Evolutionary conservation across 2,113 vertebrate species (phyloP), one percentile per base, ranked within the genome.

Genomic region (Orthonyx spaldingii): DNA sequence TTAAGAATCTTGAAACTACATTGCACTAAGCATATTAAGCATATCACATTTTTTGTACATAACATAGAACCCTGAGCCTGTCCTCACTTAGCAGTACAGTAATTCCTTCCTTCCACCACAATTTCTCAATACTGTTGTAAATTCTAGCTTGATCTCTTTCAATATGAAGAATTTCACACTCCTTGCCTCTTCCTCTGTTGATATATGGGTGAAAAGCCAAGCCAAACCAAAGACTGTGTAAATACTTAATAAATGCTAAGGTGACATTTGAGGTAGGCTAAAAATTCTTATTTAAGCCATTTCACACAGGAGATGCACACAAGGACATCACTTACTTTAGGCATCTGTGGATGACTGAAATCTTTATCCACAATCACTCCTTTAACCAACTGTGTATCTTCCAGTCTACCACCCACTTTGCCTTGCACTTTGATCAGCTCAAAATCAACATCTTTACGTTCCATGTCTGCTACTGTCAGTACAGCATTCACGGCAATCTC

Each of bases 281-380:
- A 6, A 68, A 11, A 37, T 15, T 33, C 16, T 68, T 49, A 68
- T 27, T 87, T 39, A 64, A 76, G 47, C 13, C n/a, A 28, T 16
- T 60, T 87, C 23, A 84, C 5, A 35, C 2, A 3, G 88, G 26
- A 63, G 3, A 41, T 2, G 0, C 13, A 65, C 30, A 71, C 17
- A 57, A 27, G 50, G 39, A 35, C 13, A 33, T 2, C 11, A 89
- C 96, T 97, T 88, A 99, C 99, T 98, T 99, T 99, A 46, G 99
- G 99, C 99, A 99, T 99, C 97, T 99, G 99, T 6, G 99, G 99
- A 96, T 99, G 99, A 94, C 99, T 99, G 98, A 99, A 99, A 91
- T 99, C 99, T 97, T 99, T 99, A 96, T 99, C 99, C 79, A 99
- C 98, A 30, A 99, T 98, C 56, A 99, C 99, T 33, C 99, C 99